phyloP scores from a whole-genome alignment of 2,888 invertebrate genomes.

The Acleris literana region DNA sequence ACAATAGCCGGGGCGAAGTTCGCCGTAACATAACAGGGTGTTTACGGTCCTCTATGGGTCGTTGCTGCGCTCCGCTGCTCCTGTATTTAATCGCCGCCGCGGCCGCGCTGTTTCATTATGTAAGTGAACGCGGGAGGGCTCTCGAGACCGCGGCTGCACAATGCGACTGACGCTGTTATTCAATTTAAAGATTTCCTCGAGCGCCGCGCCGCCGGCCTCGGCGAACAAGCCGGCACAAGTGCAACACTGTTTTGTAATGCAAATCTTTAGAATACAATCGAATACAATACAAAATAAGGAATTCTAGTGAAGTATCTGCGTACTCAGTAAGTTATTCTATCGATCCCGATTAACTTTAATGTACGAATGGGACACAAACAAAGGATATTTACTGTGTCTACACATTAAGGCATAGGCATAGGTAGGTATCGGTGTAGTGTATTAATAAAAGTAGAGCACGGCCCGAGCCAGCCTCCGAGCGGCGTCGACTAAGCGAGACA shows the following conservation, averaged over 20 bases:
- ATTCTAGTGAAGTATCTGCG: neutral
- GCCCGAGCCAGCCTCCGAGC: slow-evolving; percentile 20
- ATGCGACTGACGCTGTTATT: slow-evolving; percentile 39
- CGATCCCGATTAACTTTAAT: neutral
- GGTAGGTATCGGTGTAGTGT: slow-evolving; percentile 11
- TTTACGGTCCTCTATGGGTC: slow-evolving; percentile 48
- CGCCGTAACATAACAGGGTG: slow-evolving; percentile 50
- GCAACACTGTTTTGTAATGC: slow-evolving; percentile 11
- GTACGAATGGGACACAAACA: neutral
- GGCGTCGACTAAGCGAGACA: slow-evolving; percentile 21
- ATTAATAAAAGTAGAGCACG: slow-evolving; percentile 29
- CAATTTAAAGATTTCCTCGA: slow-evolving; percentile 48
- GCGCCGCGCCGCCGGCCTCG: slow-evolving; percentile 17
- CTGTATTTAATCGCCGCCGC: slow-evolving; percentile 32
- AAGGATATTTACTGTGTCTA: neutral
- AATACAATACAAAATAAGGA: slow-evolving; percentile 8
- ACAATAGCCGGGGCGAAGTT: slow-evolving; percentile 41
- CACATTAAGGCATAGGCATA: slow-evolving; percentile 9
- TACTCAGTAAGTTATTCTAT: neutral
- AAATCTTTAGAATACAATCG: slow-evolving; percentile 16
- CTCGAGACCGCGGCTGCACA: slow-evolving; percentile 29
- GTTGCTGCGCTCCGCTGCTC: slow-evolving; percentile 37
- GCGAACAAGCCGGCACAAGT: slow-evolving; percentile 16
- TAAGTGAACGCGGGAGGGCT: slow-evolving; percentile 24
- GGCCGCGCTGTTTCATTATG: slow-evolving; percentile 30